Conservation (phyloP, 2,888 invertebrate species). For the Phaedon cochleariae region DNA sequence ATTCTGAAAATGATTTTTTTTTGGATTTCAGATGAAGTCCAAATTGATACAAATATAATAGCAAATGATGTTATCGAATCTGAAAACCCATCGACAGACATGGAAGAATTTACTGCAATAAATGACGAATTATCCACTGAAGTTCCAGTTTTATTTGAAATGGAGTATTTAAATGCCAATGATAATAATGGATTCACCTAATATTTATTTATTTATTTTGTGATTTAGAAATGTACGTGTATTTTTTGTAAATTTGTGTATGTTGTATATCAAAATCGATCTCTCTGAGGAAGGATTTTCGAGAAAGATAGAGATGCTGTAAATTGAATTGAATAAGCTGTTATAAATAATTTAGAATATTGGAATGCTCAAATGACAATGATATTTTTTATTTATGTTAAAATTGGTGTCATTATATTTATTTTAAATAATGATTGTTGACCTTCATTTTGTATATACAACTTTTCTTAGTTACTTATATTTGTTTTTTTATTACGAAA, state of each 20-base stretch:
- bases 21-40: neutral
- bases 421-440: neutral
- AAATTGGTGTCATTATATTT: neutral
- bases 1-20: too few species aligned
- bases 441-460: neutral
- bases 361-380: neutral
- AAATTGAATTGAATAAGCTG: neutral
- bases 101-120: neutral
- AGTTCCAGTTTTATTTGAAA: conserved; percentile 28
- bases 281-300: neutral
- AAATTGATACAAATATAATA: neutral
- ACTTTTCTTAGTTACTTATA: neutral
- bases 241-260: conserved; percentile 41
- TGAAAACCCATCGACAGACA: neutral
- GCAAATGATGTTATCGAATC: neutral
- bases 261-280: conserved; percentile 6
- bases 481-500: neutral
- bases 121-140: neutral
- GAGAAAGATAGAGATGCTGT: neutral
- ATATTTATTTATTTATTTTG: conserved; percentile 47
- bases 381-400: neutral
- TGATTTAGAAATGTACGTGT: conserved; percentile 43
- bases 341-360: neutral
- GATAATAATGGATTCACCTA: conserved; percentile 41
- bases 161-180: conserved; percentile 33